Conservation (phyloP, 2,113 vertebrate species). For the Ceuthmochares aereus region DNA sequence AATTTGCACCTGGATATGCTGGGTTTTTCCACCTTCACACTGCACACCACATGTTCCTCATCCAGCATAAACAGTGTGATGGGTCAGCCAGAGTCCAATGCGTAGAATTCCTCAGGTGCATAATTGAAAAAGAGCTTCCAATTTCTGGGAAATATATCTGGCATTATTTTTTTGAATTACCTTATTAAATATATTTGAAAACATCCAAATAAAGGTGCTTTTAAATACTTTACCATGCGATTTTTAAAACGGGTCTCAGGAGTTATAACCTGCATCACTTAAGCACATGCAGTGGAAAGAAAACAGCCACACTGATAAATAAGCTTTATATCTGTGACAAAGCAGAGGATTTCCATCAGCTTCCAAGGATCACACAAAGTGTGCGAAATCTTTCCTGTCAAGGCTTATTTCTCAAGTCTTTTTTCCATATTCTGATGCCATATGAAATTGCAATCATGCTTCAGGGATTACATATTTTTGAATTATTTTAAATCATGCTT, state of each 20-base stretch:
- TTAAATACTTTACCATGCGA: background rate
- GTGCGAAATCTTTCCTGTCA: background rate
- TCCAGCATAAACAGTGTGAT: conserved; percentile 38
- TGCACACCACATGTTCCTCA: conserved; percentile 54
- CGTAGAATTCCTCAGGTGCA: conserved; percentile 55
- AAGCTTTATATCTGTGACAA: background rate
- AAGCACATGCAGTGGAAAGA: background rate
- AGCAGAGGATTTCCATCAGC: background rate
- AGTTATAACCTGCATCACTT: background rate
- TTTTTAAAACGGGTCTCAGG: background rate
- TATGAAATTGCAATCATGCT: background rate
- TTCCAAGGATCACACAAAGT: background rate
- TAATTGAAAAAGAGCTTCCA: conserved; percentile 28
- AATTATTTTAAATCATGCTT: background rate
- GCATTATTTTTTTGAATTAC: conserved; percentile 11
- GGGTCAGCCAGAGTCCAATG: conserved; percentile 65
- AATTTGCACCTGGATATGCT: conserved; percentile 50
- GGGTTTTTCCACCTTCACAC: conserved; percentile 53
- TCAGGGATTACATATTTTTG: background rate
- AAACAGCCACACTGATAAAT: background rate
- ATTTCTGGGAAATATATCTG: conserved; percentile 50
- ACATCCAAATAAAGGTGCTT: conserved; percentile 19
- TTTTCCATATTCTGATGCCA: background rate
- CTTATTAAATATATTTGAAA: conserved; percentile 55
- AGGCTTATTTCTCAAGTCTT: background rate